A percentile compares a stretch with the other conserved stretches of the same genome.
phyloP scores from a whole-genome alignment of 2,797 vertebrate species.

The Orientallactaga sibirica region DNA sequence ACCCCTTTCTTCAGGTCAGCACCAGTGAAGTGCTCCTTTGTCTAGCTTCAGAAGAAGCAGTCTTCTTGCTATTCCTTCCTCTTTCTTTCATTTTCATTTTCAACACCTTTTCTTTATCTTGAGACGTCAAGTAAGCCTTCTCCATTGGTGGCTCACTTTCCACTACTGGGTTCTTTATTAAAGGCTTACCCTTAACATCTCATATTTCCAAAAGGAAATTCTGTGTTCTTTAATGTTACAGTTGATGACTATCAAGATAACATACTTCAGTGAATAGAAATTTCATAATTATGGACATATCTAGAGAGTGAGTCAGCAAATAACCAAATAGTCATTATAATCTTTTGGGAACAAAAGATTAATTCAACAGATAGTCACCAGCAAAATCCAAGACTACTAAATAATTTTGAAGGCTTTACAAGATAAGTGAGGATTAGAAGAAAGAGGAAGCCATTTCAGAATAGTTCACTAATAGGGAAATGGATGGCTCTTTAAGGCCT shows the following conservation, averaged over 20 bases:
- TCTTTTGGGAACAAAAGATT: not conserved
- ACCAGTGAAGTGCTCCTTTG: not conserved
- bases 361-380: not conserved
- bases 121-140: not conserved
- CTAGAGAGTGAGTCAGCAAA: slow-evolving; percentile 13
- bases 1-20: too few species aligned
- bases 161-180: not conserved
- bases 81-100: not conserved
- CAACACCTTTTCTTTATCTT: not conserved
- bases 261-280: not conserved
- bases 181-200: not conserved
- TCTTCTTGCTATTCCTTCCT: not conserved
- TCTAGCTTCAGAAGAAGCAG: not conserved
- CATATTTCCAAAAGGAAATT: slow-evolving; percentile 42
- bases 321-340: not conserved
- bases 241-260: not conserved
- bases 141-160: not conserved
- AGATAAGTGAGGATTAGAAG: not conserved
- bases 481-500: not conserved
- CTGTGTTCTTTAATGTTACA: not conserved
- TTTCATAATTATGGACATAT: slow-evolving; percentile 1
- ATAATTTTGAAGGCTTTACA: not conserved
- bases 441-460: slow-evolving; percentile 7
- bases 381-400: not conserved
- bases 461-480: not conserved